Conservation (phyloP, 2,888 invertebrate species). For the Leptopterna dolabrata region DNA sequence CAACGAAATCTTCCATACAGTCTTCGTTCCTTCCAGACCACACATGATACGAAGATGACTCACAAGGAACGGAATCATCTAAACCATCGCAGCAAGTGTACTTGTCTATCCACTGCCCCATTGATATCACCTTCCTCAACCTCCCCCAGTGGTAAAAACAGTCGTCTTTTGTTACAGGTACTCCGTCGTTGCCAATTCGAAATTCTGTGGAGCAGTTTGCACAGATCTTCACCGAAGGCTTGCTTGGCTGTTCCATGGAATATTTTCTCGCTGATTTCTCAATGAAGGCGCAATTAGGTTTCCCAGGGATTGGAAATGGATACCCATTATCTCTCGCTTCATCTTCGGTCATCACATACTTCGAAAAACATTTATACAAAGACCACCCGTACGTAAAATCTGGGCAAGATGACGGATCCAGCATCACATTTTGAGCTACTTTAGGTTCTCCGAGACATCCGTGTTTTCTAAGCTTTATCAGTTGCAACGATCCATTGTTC, state of each 20-base stretch:
- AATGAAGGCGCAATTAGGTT: constrained; percentile 49
- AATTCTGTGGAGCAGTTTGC: constrained; percentile 85
- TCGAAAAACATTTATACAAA: constrained; percentile 55
- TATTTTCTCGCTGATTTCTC: constrained; percentile 39
- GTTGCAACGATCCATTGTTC: constrained; percentile 7
- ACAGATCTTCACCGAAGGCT: constrained; percentile 74
- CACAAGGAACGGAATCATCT: constrained; percentile 71
- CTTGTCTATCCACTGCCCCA: constrained; percentile 4
- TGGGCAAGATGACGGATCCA: not conserved
- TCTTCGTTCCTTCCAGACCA: constrained; percentile 81
- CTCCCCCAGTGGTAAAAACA: constrained; percentile 95
- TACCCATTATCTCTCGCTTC: constrained; percentile 53
- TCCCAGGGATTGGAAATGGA: constrained; percentile 35
- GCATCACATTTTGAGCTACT: not conserved
- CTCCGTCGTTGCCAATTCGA: constrained; percentile 80
- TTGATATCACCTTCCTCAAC: constrained; percentile 13
- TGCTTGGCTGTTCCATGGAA: constrained; percentile 25
- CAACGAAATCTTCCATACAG: constrained; percentile 78
- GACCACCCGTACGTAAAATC: constrained; percentile 42
- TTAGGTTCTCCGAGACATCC: not conserved
- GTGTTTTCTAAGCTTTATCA: constrained; percentile 19
- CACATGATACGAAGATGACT: constrained; percentile 82
- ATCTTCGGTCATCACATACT: constrained; percentile 53
- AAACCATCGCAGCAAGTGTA: constrained; percentile 56
- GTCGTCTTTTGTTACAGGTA: constrained; percentile 78